These are phyloP conservation scores for Margarornis squamiger DNA, from an alignment of 2,797 vertebrate genomes.

Conservation along the genomic window DNA sequence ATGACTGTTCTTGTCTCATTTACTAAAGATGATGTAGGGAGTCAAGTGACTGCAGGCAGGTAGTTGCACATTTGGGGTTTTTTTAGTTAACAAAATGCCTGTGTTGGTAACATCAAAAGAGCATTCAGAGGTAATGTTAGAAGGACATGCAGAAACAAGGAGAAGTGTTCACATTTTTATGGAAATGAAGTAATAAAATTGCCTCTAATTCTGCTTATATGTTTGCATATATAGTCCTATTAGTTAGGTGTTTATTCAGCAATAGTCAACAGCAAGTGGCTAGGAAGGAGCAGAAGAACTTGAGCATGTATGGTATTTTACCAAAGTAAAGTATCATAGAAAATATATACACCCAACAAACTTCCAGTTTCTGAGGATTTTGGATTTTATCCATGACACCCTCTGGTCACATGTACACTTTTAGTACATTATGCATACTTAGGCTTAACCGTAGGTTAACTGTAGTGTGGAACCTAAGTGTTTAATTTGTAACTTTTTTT, in stretches of 20 bases:
- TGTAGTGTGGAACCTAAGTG: rapidly evolving
- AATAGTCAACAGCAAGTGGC: not conserved
- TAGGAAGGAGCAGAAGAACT: not conserved
- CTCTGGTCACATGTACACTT: not conserved
- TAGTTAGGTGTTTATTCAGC: not conserved
- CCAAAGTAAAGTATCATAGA: not conserved
- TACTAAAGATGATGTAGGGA: not conserved
- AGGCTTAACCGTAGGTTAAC: not conserved
- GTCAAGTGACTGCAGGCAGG: not conserved
- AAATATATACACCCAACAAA: not conserved
- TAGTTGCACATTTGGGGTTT: not conserved
- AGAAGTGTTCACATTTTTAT: not conserved
- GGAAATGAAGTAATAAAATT: not conserved
- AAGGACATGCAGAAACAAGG: not conserved
- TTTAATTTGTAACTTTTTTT: not conserved
- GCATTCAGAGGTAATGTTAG: not conserved
- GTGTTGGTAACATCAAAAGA: not conserved
- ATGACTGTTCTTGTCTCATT: not conserved
- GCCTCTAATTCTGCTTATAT: not conserved
- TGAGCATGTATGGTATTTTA: not conserved
- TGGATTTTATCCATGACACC: not conserved
- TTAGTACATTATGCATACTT: rapidly evolving
- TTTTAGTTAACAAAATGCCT: not conserved
- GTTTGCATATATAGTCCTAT: not conserved
- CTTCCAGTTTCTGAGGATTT: not conserved